Percentiles rank a stretch among this genome's conserved stretches.
Conservation (phyloP, 2,797 vertebrate genomes). For the Microcaecilia unicolor region DNA sequence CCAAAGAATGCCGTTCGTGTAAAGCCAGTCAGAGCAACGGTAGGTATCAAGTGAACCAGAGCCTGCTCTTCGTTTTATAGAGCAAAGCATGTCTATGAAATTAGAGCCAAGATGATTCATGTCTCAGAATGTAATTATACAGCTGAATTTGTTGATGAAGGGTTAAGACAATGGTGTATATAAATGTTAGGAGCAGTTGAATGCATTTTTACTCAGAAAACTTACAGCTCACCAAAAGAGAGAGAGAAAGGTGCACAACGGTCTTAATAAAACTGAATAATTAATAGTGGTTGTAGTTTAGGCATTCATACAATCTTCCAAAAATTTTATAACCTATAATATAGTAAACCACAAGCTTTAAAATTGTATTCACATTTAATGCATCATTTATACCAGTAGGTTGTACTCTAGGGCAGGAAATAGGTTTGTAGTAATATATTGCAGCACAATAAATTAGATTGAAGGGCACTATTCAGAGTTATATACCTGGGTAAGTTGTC, state of each 20-base stretch:
- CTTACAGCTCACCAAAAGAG: background rate
- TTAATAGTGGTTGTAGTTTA: too few relatives aligned
- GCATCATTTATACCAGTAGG: too few relatives aligned
- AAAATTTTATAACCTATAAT: too few relatives aligned
- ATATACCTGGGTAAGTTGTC: too few relatives aligned
- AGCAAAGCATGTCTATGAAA: conserved; percentile 21
- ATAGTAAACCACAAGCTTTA: too few relatives aligned
- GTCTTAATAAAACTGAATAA: background rate
- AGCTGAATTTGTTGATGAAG: conserved; percentile 29
- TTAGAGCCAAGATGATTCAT: conserved; percentile 38
- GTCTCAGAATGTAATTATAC: conserved; percentile 46
- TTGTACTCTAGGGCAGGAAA: too few relatives aligned
- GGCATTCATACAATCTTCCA: too few relatives aligned
- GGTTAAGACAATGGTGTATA: conserved; percentile 13
- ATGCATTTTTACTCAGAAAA: conserved; percentile 3
- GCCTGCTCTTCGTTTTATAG: conserved; percentile 40
- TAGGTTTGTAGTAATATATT: too few relatives aligned
- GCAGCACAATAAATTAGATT: too few relatives aligned
- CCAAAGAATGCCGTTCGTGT: background rate
- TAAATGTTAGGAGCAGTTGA: conserved; percentile 9
- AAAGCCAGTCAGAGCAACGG: background rate
- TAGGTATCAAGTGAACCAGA: conserved; percentile 8
- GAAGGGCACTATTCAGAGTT: too few relatives aligned
- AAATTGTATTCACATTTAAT: too few relatives aligned
- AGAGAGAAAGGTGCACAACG: background rate